Evolutionary conservation across 2,888 invertebrate genomes (phyloP).

Genomic region (Agonopterix subpropinquella): DNA sequence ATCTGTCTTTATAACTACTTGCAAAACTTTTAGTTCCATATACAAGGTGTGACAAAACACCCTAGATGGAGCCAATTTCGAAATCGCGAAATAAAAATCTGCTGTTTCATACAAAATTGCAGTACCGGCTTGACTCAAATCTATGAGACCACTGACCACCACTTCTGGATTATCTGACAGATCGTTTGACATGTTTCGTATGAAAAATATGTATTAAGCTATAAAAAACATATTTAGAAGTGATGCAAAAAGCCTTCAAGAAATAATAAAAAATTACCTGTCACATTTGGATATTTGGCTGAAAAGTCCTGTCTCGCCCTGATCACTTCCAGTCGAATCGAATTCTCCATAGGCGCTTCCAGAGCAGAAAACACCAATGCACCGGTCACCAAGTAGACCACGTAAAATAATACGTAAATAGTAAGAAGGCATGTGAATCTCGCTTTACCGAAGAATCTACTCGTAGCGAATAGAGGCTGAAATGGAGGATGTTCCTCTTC

Average conservation of each 20-base stretch:
- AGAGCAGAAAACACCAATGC: slow-evolving; percentile 80
- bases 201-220: too few species aligned
- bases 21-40: too few species aligned
- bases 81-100: too few species aligned
- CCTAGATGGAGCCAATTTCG: too few species aligned
- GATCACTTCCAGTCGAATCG: slow-evolving; percentile 65
- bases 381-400: slow-evolving; percentile 78
- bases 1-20: too few species aligned
- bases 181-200: too few species aligned
- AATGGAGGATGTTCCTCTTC: slow-evolving; percentile 65
- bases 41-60: too few species aligned
- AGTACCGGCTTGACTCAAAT: too few species aligned
- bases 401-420: slow-evolving; percentile 75
- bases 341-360: slow-evolving; percentile 79
- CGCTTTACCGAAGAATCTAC: slow-evolving; percentile 66
- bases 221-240: too few species aligned
- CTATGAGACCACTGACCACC: too few species aligned
- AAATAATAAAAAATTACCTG: slow-evolving; percentile 62
- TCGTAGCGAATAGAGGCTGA: slow-evolving; percentile 55
- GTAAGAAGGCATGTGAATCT: slow-evolving; percentile 71
- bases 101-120: too few species aligned
- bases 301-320: slow-evolving; percentile 74
- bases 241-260: not conserved
- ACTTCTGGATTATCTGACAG: too few species aligned
- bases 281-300: slow-evolving; percentile 74